phyloP scores from a whole-genome alignment of 2,797 vertebrate genomes.

The Momotus momota region DNA sequence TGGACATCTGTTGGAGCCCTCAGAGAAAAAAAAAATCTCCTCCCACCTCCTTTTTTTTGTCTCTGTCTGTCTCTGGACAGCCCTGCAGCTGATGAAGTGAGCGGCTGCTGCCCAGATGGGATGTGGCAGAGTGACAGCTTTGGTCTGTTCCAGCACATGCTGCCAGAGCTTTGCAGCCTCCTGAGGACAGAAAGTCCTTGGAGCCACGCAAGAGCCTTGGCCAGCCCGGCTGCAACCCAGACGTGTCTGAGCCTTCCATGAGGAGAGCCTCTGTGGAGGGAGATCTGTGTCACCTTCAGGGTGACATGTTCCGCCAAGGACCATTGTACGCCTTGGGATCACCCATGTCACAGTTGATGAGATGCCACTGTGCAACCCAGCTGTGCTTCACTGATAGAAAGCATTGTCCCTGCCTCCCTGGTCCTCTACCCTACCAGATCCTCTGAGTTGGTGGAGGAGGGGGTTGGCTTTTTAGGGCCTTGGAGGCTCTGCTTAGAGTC shows the following conservation, averaged over 20 bases:
- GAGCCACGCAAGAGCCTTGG: background rate
- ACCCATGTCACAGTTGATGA: background rate
- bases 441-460: background rate
- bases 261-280: background rate
- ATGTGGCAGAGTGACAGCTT: background rate
- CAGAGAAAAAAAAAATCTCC: background rate
- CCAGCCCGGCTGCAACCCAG: background rate
- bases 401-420: background rate
- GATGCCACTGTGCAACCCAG: background rate
- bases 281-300: background rate
- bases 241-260: rapidly evolving
- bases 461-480: background rate
- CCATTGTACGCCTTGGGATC: rapidly evolving
- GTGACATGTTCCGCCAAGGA: background rate
- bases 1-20: background rate
- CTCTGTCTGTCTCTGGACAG: background rate
- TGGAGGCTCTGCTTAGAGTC: background rate
- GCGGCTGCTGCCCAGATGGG: rapidly evolving
- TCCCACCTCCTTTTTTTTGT: background rate
- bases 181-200: background rate
- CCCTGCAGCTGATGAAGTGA: rapidly evolving
- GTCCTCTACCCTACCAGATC: background rate
- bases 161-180: background rate
- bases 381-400: background rate
- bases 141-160: background rate